Evolutionary conservation across 1,140 invertebrate genomes (phyloP), one percentile per base, ranked within the genome.

Genomic region (Neodiprion virginianus): DNA sequence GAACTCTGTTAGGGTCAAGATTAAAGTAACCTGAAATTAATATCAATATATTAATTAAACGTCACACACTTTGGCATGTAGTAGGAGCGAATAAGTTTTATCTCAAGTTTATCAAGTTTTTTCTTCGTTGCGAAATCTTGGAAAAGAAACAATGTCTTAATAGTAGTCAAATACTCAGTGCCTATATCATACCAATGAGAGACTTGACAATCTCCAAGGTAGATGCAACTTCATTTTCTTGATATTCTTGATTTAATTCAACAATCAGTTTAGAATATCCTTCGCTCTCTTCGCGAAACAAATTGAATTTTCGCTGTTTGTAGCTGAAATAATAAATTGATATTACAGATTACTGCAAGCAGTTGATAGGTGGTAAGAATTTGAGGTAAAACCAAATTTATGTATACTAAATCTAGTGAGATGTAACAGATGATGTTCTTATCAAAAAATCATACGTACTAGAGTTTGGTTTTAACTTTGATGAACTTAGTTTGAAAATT

Each of bases 231-330:
- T 91, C 85, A 76, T 90, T 90, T 84, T 93, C 93, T 65, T 91
- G 91, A 79, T 95, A 91, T 83, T 96, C 94, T 87, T 96, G 96
- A 91, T 96, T 97, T 73, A 99, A 89, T 90, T 99, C 98, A n/a
- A 96, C 94, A 61, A 99, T 94, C 8, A 99, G 90, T 89, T 99
- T 99, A 7, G 98, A 95, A 89, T 98, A 99, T 7, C 99, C 99
- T 92, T 99, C 99, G 90, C 95, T 98, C 89, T 99, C 99, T 90
- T 99, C 99, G 71, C 98, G 92, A 83, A 99, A 96, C 75, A 99
- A 91, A 90, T 99, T 99, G 87, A 99, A 99, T 83, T 99, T 99
- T 79, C 98, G 93, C 87, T 99, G 99, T 87, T 99, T 99, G 86
- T 99, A 99, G 88, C 97, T 99, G 88, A 77, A 93, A 93, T 79